Percentiles rank a stretch among this genome's conserved stretches.
Evolutionary conservation across 2,113 vertebrate genomes (phyloP).

Genomic region (Prinia subflava): DNA sequence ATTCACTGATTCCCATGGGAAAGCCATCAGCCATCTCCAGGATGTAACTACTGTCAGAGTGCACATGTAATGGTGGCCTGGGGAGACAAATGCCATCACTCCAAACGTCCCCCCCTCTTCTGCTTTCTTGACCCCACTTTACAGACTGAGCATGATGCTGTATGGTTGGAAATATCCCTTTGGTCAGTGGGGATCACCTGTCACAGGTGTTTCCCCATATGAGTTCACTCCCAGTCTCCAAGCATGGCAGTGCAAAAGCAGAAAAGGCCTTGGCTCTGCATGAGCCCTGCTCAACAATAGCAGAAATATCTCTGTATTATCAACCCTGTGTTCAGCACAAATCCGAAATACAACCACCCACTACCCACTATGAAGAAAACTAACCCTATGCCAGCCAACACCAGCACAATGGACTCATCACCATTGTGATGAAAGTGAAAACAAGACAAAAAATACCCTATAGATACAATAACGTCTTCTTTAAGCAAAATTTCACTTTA

Average conservation of each 20-base stretch:
- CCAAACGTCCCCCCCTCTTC: rapidly evolving
- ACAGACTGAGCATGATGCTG: background rate
- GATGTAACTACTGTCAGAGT: background rate
- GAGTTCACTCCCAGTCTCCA: background rate
- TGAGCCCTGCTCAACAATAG: background rate
- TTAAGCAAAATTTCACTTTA: background rate
- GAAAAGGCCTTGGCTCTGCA: background rate
- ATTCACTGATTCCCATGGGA: background rate
- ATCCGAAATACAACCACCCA: background rate
- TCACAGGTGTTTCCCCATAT: background rate
- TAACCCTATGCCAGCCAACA: background rate
- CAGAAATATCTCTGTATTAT: background rate
- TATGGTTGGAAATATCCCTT: background rate
- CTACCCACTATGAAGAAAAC: background rate
- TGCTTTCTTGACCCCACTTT: background rate
- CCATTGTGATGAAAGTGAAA: background rate
- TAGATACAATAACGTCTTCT: background rate
- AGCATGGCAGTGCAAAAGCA: background rate
- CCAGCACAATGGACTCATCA: background rate
- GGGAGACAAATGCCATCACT: background rate
- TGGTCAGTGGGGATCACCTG: background rate
- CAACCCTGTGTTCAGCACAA: background rate
- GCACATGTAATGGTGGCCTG: rapidly evolving
- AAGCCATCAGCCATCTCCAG: background rate
- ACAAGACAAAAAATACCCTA: background rate